Conservation (phyloP, 2,113 vertebrate species). For the Mormyrus iriodes region DNA sequence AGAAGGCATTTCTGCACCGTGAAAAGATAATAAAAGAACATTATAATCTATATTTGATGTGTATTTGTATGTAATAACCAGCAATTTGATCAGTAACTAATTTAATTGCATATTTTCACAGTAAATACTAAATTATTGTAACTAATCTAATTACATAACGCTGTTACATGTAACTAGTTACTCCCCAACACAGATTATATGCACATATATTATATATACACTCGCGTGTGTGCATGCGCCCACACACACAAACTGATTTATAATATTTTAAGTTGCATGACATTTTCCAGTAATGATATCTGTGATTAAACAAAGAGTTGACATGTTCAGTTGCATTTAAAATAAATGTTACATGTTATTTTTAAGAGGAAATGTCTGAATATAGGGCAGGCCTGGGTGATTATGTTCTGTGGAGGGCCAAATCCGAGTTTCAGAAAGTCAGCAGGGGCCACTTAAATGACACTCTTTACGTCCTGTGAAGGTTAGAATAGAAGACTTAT, state of each 20-base stretch:
- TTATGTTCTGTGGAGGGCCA: not conserved
- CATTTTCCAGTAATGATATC: not conserved
- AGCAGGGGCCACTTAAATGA: not conserved
- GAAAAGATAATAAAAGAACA: not conserved
- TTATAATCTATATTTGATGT: not conserved
- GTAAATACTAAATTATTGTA: not conserved
- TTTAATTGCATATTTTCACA: not conserved
- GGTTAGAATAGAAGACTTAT: not conserved
- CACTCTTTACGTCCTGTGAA: not conserved
- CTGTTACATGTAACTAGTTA: not conserved
- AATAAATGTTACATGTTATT: not conserved
- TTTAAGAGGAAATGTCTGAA: not conserved
- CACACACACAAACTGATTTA: not conserved
- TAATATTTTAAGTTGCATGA: not conserved
- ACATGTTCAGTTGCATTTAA: not conserved
- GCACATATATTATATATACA: not conserved
- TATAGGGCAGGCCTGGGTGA: not conserved
- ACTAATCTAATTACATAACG: not conserved
- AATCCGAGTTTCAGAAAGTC: not conserved
- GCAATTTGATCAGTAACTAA: not conserved
- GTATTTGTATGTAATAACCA: not conserved
- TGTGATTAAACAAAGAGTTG: not conserved
- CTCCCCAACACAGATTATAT: not conserved
- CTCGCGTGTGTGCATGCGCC: not conserved
- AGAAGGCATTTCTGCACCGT: not conserved